These are phyloP conservation scores for Hypomecis atomaria DNA, from an alignment of 2,888 invertebrate species.

Conservation along the genomic window DNA sequence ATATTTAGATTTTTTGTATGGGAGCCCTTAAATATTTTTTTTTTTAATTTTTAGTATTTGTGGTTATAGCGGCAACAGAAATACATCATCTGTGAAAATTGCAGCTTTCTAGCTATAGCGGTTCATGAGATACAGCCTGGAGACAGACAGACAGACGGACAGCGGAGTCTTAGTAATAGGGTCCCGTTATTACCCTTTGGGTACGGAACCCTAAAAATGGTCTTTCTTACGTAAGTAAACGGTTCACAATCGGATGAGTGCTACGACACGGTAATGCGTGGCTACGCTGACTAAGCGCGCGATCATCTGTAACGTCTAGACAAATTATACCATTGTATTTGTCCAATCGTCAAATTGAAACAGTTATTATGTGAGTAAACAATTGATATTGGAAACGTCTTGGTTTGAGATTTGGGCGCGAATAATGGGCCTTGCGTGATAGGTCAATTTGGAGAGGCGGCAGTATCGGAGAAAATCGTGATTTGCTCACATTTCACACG, in stretches of 20 bases:
- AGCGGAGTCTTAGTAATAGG: too few relatives aligned
- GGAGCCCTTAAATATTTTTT: too few relatives aligned
- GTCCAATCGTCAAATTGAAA: slow-evolving; percentile 14
- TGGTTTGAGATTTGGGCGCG: slow-evolving; percentile 1
- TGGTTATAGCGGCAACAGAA: too few relatives aligned
- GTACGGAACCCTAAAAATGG: too few relatives aligned
- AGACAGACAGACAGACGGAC: too few relatives aligned
- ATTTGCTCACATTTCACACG: slow-evolving; percentile 34
- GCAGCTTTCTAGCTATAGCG: too few relatives aligned
- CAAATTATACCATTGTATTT: slow-evolving; percentile 25
- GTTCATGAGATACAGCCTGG: too few relatives aligned
- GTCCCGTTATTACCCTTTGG: too few relatives aligned
- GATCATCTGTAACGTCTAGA: slow-evolving; percentile 38
- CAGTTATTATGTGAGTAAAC: slow-evolving; percentile 16
- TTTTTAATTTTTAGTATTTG: too few relatives aligned
- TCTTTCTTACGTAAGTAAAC: slow-evolving; percentile 17
- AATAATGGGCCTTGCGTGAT: slow-evolving; percentile 51
- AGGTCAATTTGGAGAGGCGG: slow-evolving; percentile 51
- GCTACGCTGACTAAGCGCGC: slow-evolving; percentile 21
- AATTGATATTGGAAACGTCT: slow-evolving; percentile 11
- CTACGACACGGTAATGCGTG: too few relatives aligned
- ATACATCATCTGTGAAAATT: too few relatives aligned
- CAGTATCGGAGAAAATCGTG: slow-evolving; percentile 49
- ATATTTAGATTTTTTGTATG: too few relatives aligned
- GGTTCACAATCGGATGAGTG: slow-evolving; percentile 22